phyloP scores from a whole-genome alignment of 2,888 invertebrate genomes.

The Pachydiplax longipennis region DNA sequence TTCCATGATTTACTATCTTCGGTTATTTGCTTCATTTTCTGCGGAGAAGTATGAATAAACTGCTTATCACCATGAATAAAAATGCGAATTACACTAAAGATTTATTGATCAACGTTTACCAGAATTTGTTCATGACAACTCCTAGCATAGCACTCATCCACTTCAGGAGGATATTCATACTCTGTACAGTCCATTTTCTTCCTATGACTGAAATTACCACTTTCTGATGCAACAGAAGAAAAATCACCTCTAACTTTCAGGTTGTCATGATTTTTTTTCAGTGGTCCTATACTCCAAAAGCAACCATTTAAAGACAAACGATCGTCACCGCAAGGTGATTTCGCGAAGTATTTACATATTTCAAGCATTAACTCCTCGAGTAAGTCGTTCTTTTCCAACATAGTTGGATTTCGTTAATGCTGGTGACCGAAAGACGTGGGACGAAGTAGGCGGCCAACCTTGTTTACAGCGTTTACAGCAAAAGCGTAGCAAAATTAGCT shows the following conservation, averaged over 20 bases:
- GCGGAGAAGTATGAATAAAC: neutral
- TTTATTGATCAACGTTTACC: no score
- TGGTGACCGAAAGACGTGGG: rapidly evolving
- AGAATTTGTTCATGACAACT: no score
- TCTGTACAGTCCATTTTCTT: no score
- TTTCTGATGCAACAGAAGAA: neutral
- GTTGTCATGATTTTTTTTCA: neutral
- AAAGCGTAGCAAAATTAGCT: neutral
- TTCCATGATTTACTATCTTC: conserved; percentile 16
- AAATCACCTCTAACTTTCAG: conserved; percentile 2
- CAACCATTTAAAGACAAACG: neutral
- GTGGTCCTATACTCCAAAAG: neutral
- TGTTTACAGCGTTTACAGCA: no score
- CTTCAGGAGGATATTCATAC: no score
- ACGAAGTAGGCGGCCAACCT: neutral
- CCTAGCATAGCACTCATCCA: no score
- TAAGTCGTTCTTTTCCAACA: neutral
- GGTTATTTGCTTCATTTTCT: neutral
- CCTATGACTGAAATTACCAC: no score
- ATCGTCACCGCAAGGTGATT: neutral
- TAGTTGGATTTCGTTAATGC: neutral
- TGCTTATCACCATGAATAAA: neutral
- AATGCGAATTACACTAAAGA: neutral
- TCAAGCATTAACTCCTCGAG: neutral
- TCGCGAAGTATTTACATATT: neutral